Conservation (phyloP, 1,140 invertebrate genomes). For the Drosophila pachea region DNA sequence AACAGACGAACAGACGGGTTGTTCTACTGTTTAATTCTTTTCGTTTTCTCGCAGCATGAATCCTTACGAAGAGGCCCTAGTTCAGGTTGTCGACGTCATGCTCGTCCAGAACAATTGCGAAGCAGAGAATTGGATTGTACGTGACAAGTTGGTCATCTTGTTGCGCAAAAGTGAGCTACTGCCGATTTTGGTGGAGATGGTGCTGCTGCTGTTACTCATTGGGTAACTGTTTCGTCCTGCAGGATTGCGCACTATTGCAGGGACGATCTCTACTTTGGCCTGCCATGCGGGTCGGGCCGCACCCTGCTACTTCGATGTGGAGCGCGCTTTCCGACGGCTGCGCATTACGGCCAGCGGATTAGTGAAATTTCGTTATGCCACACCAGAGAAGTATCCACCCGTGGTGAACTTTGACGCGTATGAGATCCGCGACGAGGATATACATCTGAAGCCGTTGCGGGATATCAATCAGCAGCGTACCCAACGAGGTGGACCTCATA, state of each 20-base stretch:
- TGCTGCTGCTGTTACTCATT: neutral
- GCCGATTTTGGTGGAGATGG: no score
- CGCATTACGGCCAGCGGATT: conserved; percentile 13
- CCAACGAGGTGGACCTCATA: conserved; percentile 1
- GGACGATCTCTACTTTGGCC: neutral
- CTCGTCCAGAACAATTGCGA: conserved; percentile 9
- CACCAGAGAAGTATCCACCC: neutral
- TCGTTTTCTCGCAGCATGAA: conserved; percentile 23
- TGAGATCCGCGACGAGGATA: conserved; percentile 21
- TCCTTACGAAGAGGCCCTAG: conserved; percentile 22
- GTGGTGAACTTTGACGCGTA: neutral
- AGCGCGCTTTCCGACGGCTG: conserved; percentile 34
- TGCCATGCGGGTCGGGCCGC: conserved; percentile 37
- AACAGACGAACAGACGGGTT: neutral
- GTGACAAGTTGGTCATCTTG: conserved; percentile 2
- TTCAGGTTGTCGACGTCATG: conserved; percentile 23
- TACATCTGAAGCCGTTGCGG: conserved; percentile 6
- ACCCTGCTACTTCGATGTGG: conserved; percentile 50
- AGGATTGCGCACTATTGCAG: conserved; percentile 36
- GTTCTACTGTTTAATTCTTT: neutral
- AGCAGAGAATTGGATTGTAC: neutral
- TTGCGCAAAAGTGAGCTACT: conserved; percentile 45
- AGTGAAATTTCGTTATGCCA: neutral
- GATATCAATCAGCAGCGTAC: neutral
- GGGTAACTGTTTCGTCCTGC: neutral